phyloP scores from a whole-genome alignment of 1,140 invertebrate species.

The Alviniconcha marisindica region DNA sequence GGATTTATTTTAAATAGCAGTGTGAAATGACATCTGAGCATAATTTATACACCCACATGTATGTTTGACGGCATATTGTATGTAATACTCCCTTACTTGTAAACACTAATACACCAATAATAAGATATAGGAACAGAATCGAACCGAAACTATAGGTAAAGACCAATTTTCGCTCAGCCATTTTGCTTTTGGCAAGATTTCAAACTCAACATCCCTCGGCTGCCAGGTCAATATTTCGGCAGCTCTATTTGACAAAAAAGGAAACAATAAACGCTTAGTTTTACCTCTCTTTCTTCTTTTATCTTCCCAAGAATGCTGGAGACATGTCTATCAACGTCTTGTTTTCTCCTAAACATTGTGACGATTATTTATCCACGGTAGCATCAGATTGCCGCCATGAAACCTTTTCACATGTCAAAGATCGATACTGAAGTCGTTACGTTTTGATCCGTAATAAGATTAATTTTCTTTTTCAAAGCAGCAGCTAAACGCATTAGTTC shows the following conservation, averaged over 20 bases:
- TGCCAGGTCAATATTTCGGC: background rate
- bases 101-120: too few species aligned
- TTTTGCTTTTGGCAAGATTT: slow-evolving; percentile 3
- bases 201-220: background rate
- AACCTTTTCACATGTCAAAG: too few species aligned
- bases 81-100: too few species aligned
- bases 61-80: too few species aligned
- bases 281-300: slow-evolving; percentile 82
- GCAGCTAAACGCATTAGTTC: too few species aligned
- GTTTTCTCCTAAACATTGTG: slow-evolving; percentile 82
- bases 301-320: slow-evolving; percentile 81
- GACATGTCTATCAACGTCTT: slow-evolving; percentile 84
- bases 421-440: too few species aligned
- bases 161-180: background rate
- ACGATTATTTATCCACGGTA: background rate
- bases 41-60: too few species aligned
- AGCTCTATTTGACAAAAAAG: background rate
- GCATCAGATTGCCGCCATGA: slow-evolving; percentile 35
- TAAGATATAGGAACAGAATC: background rate
- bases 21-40: too few species aligned
- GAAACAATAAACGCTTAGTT: slow-evolving; percentile 35
- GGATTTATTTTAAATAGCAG: too few species aligned
- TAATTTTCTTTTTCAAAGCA: too few species aligned
- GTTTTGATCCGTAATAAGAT: too few species aligned
- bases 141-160: background rate